These are phyloP conservation scores for Scolanthus callimorphus DNA, from an alignment of 92 coral and sea anemone species.

Conservation along the genomic window DNA sequence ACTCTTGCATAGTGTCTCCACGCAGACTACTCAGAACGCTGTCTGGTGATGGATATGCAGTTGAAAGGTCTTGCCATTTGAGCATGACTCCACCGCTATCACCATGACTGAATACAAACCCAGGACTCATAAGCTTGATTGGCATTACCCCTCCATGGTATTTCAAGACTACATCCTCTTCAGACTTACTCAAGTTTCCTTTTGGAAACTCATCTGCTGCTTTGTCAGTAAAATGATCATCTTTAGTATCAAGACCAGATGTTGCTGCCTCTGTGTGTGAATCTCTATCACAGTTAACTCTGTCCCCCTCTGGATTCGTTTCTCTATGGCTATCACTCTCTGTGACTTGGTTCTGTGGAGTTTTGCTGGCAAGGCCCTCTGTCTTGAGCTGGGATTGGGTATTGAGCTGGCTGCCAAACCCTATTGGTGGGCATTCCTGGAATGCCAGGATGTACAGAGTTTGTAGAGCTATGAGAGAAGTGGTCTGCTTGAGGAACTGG, in stretches of 20 bases:
- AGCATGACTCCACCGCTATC: slow-evolving; percentile 80
- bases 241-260: neutral
- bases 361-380: no score
- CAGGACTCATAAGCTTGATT: slow-evolving; percentile 40
- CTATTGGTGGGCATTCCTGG: slow-evolving; percentile 28
- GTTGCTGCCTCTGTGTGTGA: neutral
- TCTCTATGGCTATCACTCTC: no score
- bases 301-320: no score
- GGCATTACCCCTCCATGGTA: neutral
- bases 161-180: no score
- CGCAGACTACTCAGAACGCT: slow-evolving; percentile 41
- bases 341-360: no score
- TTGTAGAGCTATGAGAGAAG: slow-evolving; percentile 34
- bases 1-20: slow-evolving; percentile 42
- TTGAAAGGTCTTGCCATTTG: slow-evolving; percentile 2
- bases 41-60: slow-evolving; percentile 5
- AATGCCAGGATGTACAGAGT: slow-evolving; percentile 66
- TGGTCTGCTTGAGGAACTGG: slow-evolving; percentile 62
- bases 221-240: no score
- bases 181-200: no score
- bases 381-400: no score
- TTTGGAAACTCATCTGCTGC: no score
- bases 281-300: no score
- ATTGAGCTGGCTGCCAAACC: neutral
- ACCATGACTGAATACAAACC: slow-evolving; percentile 64